Base-by-base conservation (phyloP, 2,797 vertebrate species). In the Botia almorhae region DNA sequence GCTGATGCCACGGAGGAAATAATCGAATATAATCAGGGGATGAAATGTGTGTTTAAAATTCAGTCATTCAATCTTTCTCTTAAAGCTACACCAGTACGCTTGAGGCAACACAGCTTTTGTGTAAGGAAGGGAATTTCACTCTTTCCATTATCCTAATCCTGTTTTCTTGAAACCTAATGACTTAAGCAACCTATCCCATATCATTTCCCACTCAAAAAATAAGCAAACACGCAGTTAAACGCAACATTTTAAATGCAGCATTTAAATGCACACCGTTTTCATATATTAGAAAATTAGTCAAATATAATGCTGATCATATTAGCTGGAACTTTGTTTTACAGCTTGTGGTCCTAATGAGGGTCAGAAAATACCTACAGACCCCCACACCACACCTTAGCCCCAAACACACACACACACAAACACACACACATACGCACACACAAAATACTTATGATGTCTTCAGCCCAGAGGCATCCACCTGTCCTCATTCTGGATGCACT, bases 401-500 rank as follows among this genome's bases (percentile, higher is more conserved):
- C 88, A 10, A 58, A 21, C 19, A 58, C 26, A 33, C 29, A n/a
- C n/a, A n/a, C n/a, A n/a, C n/a, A n/a, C n/a, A n/a, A n/a, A n/a
- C n/a, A 64, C 17, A 14, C 64, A 19, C 36, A 60, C 58, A 60
- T 21, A 26, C 17, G 61, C 13, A 78, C 65, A 46, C 23, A 16
- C 39, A 39, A 29, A 29, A 26, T 5, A 87, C 85, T 92, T 87
- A 87, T 87, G 82, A 90, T 90, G 88, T 81, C 70, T 76, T 67
- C 19, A 55, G 86, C 90, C 93, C 86, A 87, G 56, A 87, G 92
- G 92, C 88, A 87, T 83, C n/a, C 61, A 88, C 84, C 85, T 90
- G 91, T 88, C 91, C 92, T 92, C 84, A 26, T 92, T 93, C 90
- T 65, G 43, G 78, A 83, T 58, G 11, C 72, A 74, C 89, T 93